Conservation (phyloP, 1,140 invertebrate genomes). For the Metaphire vulgaris region DNA sequence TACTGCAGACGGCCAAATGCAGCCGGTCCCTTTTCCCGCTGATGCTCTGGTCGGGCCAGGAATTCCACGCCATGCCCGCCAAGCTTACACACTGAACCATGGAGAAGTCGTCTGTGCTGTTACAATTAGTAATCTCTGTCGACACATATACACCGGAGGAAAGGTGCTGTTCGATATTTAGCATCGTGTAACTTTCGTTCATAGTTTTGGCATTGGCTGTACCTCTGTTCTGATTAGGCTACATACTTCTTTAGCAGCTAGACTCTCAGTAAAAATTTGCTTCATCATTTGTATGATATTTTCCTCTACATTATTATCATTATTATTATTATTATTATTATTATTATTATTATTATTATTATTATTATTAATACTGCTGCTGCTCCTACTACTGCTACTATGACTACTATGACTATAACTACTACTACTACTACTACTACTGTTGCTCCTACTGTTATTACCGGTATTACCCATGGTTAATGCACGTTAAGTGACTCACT, state of each 20-base stretch:
- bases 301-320: not conserved
- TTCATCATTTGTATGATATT: not conserved
- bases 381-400: too few relatives aligned
- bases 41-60: slow-evolving; percentile 86
- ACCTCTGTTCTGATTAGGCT: not conserved
- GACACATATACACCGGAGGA: slow-evolving; percentile 96
- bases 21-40: slow-evolving; percentile 89
- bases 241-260: not conserved
- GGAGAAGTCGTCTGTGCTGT: slow-evolving; percentile 90
- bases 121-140: slow-evolving; percentile 75
- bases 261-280: too few relatives aligned
- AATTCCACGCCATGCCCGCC: slow-evolving; percentile 80
- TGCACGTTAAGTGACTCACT: too few relatives aligned
- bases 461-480: too few relatives aligned
- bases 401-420: too few relatives aligned
- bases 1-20: slow-evolving; percentile 73
- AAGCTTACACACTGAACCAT: slow-evolving; percentile 84
- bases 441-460: too few relatives aligned
- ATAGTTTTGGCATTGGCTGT: not conserved
- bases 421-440: too few relatives aligned
- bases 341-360: too few relatives aligned
- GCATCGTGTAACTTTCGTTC: not conserved
- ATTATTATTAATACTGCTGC: too few relatives aligned
- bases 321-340: not conserved
- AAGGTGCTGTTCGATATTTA: slow-evolving; percentile 64